A percentile compares a stretch with the other conserved stretches of the same genome.
Conservation (phyloP, 1,140 invertebrate species). For the Cyphomyrmex costatus region DNA sequence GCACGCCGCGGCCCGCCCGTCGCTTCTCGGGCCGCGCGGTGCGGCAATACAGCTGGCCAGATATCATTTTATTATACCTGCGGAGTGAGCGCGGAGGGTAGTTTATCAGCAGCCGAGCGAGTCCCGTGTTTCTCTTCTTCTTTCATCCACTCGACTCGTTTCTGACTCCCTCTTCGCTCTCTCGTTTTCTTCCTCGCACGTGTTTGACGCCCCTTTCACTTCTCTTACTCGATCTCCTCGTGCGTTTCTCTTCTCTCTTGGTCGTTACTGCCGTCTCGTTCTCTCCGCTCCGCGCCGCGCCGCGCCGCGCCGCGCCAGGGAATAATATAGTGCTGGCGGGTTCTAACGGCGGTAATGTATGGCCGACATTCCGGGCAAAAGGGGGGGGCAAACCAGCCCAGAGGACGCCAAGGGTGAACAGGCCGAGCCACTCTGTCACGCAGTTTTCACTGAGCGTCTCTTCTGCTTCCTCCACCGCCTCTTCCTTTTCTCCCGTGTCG, state of each 20-base stretch:
- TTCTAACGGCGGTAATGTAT: conserved; percentile 81
- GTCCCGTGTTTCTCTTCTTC: conserved; percentile 29
- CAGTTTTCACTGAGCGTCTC: conserved; percentile 77
- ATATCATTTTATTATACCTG: conserved; percentile 85
- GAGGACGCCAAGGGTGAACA: conserved; percentile 76
- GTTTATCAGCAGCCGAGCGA: conserved; percentile 81
- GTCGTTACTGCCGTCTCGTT: conserved; percentile 51
- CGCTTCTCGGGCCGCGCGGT: conserved; percentile 31
- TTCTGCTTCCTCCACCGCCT: conserved; percentile 68
- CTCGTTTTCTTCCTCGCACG: background rate
- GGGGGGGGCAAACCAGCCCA: conserved; percentile 74
- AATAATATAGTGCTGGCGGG: conserved; percentile 81
- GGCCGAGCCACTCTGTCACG: conserved; percentile 78
- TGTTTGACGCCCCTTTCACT: background rate
- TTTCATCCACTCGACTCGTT: conserved; percentile 37
- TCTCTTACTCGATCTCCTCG: conserved; percentile 30
- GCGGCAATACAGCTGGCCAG: conserved; percentile 76
- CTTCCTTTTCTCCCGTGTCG: conserved; percentile 62
- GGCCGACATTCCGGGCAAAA: conserved; percentile 77
- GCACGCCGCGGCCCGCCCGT: conserved; percentile 42
- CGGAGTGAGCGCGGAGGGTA: conserved; percentile 76
- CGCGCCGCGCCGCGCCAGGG: conserved; percentile 70
- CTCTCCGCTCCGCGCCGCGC: conserved; percentile 43
- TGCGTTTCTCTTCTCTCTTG: conserved; percentile 54
- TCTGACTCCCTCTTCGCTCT: conserved; percentile 10